These are phyloP conservation scores for Agonopterix heracliana DNA, from an alignment of 2,888 invertebrate species.

Conservation along the genomic window DNA sequence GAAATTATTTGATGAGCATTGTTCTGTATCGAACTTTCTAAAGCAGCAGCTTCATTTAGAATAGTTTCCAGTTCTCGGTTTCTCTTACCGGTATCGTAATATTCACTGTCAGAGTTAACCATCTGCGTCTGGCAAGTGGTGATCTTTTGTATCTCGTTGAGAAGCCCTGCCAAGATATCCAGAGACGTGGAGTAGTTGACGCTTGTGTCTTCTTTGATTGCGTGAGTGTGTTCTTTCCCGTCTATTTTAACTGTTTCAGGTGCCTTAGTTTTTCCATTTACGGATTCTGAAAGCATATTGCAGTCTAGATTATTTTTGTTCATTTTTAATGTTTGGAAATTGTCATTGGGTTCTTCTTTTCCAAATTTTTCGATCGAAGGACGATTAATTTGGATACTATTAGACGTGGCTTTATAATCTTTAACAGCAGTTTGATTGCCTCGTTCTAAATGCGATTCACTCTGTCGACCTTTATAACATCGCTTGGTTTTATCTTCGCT, in stretches of 20 bases:
- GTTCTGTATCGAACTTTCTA: conserved; percentile 22
- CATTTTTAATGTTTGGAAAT: background rate
- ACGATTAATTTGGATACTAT: background rate
- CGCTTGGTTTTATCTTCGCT: background rate
- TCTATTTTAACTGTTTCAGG: background rate
- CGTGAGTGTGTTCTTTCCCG: background rate
- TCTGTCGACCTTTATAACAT: background rate
- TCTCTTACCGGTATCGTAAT: conserved; percentile 9
- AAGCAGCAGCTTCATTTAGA: conserved; percentile 23
- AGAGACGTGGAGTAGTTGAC: conserved; percentile 50
- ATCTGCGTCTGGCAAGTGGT: conserved; percentile 42
- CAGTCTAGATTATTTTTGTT: background rate
- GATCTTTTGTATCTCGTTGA: conserved; percentile 65
- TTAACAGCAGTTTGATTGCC: too few relatives aligned
- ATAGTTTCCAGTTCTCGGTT: conserved; percentile 31
- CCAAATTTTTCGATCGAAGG: background rate
- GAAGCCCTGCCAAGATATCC: conserved; percentile 53
- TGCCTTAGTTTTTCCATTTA: background rate
- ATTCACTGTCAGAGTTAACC: conserved; percentile 15
- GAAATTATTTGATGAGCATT: conserved; percentile 30
- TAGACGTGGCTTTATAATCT: background rate
- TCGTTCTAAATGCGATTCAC: background rate
- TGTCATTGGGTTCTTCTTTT: background rate
- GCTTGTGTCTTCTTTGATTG: conserved; percentile 4
- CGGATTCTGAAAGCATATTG: background rate